Base-by-base conservation (phyloP, 1,140 invertebrate species). In the Amphibalanus amphitrite region DNA sequence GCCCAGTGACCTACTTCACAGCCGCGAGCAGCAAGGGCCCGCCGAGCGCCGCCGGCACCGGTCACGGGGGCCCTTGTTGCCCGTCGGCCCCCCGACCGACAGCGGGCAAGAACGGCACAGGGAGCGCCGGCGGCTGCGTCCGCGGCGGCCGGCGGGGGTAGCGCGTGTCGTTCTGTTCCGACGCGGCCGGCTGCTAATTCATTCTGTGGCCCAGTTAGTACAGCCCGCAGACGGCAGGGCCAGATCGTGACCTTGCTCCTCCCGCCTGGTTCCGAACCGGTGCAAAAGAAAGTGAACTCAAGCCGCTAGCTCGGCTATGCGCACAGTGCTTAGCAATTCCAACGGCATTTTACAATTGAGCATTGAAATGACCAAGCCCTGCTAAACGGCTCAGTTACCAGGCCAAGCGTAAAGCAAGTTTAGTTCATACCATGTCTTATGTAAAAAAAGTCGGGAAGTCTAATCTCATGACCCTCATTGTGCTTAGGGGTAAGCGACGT, bases 1-100 rank as follows among this genome's bases (percentile, higher is more conserved):
- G 65, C 65, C 65, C 65, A 67, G 65, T 67, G 65, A 67, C 65
- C 65, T 28, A 67, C 65, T 67, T 67, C 26, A 26, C n/a, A 3
- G 65, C 23, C 15, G 23, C 65, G 65, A 3, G 65, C 65, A 67
- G 28, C 65, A 67, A 67, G 3, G 65, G 65, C 65, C n/a, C 65
- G 8, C 23, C 26, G 26, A 3, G 6, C 17, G 65, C 26, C 65
- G 65, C 8, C 65, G 10, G 0, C 65, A 26, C 0, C 10, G 26
- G 28, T 26, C 10, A 3, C 65, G 65, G n/a, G 65, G n/a, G 65
- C 65, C 65, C 65, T 67, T 67, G 26, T 67, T 67, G 65, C 65
- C 28, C 65, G 65, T 17, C 3, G 10, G 1, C 65, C 26, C 6
- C n/a, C 6, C 23, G 28, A 10, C 20, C 26, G 65, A 26, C 65